Percentiles rank a stretch among this genome's conserved stretches.
Evolutionary conservation across 2,113 vertebrate genomes (phyloP).

Genomic region (Sisor rabdophorus): DNA sequence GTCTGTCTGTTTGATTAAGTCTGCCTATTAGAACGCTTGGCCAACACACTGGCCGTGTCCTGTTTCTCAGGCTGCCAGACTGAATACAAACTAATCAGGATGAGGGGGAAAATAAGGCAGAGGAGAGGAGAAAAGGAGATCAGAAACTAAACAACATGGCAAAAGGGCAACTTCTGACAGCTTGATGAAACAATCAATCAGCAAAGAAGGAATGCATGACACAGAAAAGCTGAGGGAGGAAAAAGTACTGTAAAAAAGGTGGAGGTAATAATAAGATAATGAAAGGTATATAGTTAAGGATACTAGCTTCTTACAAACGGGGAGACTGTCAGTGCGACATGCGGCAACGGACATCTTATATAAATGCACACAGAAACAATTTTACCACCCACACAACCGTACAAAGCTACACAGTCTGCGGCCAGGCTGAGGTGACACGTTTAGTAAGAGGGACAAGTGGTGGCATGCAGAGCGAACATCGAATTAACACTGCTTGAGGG

Average conservation of each 20-base stretch:
- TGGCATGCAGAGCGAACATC: constrained; percentile 34
- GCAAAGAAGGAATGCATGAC: constrained; percentile 50
- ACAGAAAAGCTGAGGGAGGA: constrained; percentile 44
- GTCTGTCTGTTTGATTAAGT: constrained; percentile 71
- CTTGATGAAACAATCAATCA: constrained; percentile 54
- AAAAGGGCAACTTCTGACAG: constrained; percentile 37
- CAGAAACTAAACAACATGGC: constrained; percentile 55
- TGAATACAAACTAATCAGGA: constrained; percentile 67
- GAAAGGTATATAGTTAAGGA: not conserved
- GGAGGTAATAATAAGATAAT: constrained; percentile 3
- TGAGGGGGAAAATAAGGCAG: not conserved
- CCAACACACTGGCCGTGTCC: constrained; percentile 37
- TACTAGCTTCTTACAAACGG: not conserved
- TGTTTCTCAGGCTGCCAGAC: constrained; percentile 54
- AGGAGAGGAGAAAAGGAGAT: constrained; percentile 23
- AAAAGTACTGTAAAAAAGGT: constrained; percentile 25
- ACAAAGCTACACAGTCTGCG: constrained; percentile 21
- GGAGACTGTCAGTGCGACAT: constrained; percentile 11
- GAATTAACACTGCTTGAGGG: constrained; percentile 39
- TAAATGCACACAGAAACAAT: constrained; percentile 24
- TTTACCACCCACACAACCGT: constrained; percentile 30
- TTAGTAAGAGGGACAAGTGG: constrained; percentile 34
- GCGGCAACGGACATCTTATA: constrained; percentile 36
- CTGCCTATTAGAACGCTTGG: constrained; percentile 65
- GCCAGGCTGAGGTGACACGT: constrained; percentile 38